A percentile compares a stretch with the other conserved stretches of the same genome.
These are phyloP conservation scores for Nannoperca obscura DNA, from an alignment of 2,797 vertebrate species.

Conservation along the genomic window DNA sequence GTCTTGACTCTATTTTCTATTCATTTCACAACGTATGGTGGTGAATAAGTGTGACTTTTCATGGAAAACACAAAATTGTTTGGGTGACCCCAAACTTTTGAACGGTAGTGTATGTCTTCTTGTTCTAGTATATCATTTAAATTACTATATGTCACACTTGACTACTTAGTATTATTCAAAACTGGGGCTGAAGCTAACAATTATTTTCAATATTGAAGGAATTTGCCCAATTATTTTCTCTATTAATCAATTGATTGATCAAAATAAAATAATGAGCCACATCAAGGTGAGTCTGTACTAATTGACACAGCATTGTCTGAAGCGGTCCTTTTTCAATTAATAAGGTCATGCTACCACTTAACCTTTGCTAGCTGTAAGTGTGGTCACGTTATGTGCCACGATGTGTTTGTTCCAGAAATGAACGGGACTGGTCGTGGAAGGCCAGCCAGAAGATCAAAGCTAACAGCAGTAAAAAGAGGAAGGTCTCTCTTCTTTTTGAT, in stretches of 20 bases:
- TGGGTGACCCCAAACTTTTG: no score
- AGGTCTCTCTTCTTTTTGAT: constrained; percentile 95
- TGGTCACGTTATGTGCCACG: neutral
- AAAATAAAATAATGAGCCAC: neutral
- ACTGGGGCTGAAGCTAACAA: neutral
- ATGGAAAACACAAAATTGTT: no score
- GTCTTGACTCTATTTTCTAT: no score
- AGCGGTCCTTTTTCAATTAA: neutral
- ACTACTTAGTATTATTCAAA: neutral
- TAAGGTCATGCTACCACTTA: neutral
- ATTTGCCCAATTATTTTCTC: neutral
- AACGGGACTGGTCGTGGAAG: constrained; percentile 96
- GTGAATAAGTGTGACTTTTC: no score
- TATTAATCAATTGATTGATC: neutral
- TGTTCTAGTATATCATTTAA: neutral
- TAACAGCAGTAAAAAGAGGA: constrained; percentile 94
- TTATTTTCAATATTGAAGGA: neutral
- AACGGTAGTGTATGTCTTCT: neutral
- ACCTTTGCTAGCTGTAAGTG: constrained; percentile 13
- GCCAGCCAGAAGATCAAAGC: constrained; percentile 95
- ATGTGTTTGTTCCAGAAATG: constrained; percentile 82
- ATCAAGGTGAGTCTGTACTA: neutral
- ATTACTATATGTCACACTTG: neutral
- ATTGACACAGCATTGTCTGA: neutral
- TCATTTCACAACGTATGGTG: no score